Base-by-base conservation (phyloP, 2,797 vertebrate genomes). In the Sylvia borin region DNA sequence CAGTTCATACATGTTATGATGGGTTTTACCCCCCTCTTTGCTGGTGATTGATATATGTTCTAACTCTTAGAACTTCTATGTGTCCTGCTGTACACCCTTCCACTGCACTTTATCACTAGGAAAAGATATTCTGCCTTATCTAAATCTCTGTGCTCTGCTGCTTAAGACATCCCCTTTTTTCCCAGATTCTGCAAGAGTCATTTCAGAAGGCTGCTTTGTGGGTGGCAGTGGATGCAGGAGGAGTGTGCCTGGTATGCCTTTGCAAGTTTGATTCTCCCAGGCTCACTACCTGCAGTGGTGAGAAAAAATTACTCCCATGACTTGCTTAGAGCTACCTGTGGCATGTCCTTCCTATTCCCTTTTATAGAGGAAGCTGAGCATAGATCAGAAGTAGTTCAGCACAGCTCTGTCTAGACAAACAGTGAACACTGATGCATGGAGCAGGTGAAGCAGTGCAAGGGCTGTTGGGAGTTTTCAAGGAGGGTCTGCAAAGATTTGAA, bases 1-100 rank as follows among this genome's bases (percentile, higher is more conserved):
- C 5, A 24, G 3, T 51, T 73, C 48, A 12, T 38, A 27, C 1
- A 6, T 0, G 2, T 51, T 67, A 48, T 17, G 3, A 3, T 10
- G 47, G 24, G 12, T 34, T 17, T 77, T 32, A 34, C 11, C 3
- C 5, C 72, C 6, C 38, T 55, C 19, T 12, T 66, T 80, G 29
- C 20, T 67, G 26, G 29, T 67, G 19, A 60, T 20, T 77, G 34
- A 31, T 22, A 0, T 16, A 32, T 3, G 9, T 48, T 26, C 55
- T 76, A 78, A 61, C 1, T 3, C 15, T n/a, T 47, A 75, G 32
- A 88, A 74, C 15, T 61, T 11, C 45, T 36, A 2, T 22, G 11
- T 16, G 16, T 48, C 34, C 54, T 71, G 13, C 27, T 53, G 38
- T 4, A 11, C 10, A 38, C 19, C 14, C 47, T 57, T 27, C 4